Conservation (phyloP, 2,113 vertebrate species). For the Cacatua alba region DNA sequence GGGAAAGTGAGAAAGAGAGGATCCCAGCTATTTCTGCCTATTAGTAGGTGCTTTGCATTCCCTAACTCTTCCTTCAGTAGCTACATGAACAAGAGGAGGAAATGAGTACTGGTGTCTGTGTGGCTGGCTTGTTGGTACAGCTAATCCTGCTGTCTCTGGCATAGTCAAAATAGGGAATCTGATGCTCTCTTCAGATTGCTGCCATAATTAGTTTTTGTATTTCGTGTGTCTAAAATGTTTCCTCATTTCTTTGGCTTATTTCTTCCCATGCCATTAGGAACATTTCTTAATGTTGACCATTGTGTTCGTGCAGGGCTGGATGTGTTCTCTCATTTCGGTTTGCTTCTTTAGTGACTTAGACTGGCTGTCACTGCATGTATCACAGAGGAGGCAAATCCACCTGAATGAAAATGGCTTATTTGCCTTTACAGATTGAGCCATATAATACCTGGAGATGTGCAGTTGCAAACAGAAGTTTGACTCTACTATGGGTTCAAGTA, state of each 20-base stretch:
- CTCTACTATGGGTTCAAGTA: background rate
- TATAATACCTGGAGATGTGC: background rate
- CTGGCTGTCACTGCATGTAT: background rate
- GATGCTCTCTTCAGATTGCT: background rate
- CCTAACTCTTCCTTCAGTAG: background rate
- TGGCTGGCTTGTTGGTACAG: background rate
- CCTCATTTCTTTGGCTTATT: background rate
- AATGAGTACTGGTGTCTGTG: background rate
- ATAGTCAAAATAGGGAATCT: background rate
- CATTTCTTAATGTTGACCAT: background rate
- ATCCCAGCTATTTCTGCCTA: background rate
- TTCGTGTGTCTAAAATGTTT: background rate
- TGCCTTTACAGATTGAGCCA: background rate
- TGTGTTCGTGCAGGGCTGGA: background rate
- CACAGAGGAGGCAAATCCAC: background rate
- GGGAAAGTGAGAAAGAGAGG: background rate
- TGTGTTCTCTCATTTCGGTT: background rate
- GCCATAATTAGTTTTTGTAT: background rate
- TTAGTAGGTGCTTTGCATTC: background rate
- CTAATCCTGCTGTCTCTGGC: background rate
- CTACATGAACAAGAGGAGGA: background rate
- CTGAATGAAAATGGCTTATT: background rate
- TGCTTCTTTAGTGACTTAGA: background rate
- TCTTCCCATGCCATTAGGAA: background rate
- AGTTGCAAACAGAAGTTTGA: background rate